A percentile compares a stretch with the other conserved stretches of the same genome.
phyloP scores from a whole-genome alignment of 2,888 invertebrate species.

The Epirrita christyi region DNA sequence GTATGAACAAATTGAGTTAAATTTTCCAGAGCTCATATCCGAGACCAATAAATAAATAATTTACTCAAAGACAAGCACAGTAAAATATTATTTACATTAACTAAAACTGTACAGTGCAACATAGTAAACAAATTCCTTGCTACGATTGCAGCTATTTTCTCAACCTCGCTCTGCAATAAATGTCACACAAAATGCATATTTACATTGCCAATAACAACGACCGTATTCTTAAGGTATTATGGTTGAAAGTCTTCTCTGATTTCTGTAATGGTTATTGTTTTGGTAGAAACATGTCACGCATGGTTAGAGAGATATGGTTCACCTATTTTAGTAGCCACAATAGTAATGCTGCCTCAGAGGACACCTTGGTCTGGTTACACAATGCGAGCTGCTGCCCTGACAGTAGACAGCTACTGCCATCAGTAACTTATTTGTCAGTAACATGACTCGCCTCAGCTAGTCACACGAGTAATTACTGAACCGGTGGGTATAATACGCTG shows the following conservation, averaged over 20 bases:
- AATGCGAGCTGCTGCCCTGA: too few relatives aligned
- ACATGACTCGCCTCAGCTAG: too few relatives aligned
- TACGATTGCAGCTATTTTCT: conserved; percentile 39
- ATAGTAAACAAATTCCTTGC: conserved; percentile 36
- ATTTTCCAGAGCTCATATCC: neutral
- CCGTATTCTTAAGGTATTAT: conserved; percentile 30
- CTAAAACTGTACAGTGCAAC: conserved; percentile 16
- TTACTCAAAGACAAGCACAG: conserved; percentile 5
- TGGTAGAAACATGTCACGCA: conserved; percentile 53
- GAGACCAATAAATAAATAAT: conserved; percentile 7
- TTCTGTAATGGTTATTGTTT: conserved; percentile 19
- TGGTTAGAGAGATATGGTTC: conserved; percentile 60
- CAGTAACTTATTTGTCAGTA: too few relatives aligned
- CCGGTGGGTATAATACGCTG: too few relatives aligned
- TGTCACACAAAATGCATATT: conserved; percentile 42
- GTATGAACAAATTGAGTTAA: neutral
- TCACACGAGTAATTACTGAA: too few relatives aligned
- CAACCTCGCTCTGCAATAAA: conserved; percentile 50
- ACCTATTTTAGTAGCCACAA: conserved; percentile 64
- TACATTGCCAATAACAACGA: conserved; percentile 5
- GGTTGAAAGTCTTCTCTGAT: conserved; percentile 32
- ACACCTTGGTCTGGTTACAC: conserved; percentile 16
- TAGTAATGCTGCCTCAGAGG: conserved; percentile 57
- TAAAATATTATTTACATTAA: conserved; percentile 8
- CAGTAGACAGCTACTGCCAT: too few relatives aligned